Base-by-base conservation (phyloP, 2,888 invertebrate genomes). In the Falcaria lacertinaria region DNA sequence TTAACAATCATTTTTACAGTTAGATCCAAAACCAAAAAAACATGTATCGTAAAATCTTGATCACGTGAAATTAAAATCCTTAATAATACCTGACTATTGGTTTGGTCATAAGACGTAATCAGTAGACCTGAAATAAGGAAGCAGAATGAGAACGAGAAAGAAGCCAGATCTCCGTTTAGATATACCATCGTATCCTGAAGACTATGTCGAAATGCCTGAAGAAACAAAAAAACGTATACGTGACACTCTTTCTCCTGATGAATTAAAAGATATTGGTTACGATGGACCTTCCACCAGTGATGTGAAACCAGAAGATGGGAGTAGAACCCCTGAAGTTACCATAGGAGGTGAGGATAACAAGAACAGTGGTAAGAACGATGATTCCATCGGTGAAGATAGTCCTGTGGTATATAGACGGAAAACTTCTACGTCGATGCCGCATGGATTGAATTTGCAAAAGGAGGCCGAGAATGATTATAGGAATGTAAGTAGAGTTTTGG, bases 361-460 rank as follows among this genome's bases (percentile, higher is more conserved):
- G 11, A 40, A 45, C 3, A 42, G 42, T 15, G 37, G 33, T 15
- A 48, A 42, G n/a, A 47, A 50, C 22, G 47, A 49, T 4, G 43
- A 50, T 3, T 35, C 43, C 2, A 40, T 42, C 5, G 54, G 52
- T 36, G 50, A 48, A 11, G 69, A 69, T 0, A 69, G 64, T 50
- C 67, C 70, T 4, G 50, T 77, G 1, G 52, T 63, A 5, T 65
- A 67, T 22, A 74, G 76, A 17, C 63, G 60, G 33, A 87, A 92
- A 36, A 90, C 92, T 44, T 93, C 93, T 1, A 90, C 92, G 38
- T 94, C 94, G 0, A 82, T 93, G 64, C 94, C 94, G 1, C 81
- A 88, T 50, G 82, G 80, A 47, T 80, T 93, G 37, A 91, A 93
- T 25, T 80, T 92, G 69, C 91, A 91, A 35, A 43, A 43, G 11